Evolutionary conservation across 35 echinoderm and acorn worm genomes (phyloP).

Genomic region (Lytechinus pictus): DNA sequence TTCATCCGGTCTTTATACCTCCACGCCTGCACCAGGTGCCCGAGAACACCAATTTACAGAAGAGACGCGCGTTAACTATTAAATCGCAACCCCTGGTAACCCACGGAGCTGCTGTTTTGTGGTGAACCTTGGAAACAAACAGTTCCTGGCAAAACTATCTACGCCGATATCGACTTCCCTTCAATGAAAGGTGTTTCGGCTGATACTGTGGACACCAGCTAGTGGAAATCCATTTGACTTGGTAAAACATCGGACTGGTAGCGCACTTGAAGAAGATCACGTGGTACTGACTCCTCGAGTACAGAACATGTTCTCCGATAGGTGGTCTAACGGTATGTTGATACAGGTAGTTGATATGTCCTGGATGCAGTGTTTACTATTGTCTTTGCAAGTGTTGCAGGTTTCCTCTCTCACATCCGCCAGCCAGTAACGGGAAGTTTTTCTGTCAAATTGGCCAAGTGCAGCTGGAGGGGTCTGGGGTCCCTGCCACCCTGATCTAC

Average conservation of each 20-base stretch:
- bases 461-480: neutral
- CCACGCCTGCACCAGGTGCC: neutral
- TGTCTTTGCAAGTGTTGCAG: neutral
- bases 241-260: neutral
- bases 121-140: neutral
- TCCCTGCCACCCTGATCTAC: neutral
- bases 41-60: neutral
- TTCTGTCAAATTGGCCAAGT: neutral
- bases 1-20: neutral
- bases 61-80: neutral
- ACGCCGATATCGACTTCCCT: neutral
- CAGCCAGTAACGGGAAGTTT: neutral
- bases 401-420: neutral
- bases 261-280: neutral
- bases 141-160: conserved; percentile 1
- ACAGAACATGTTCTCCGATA: neutral
- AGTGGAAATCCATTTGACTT: neutral
- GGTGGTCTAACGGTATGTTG: neutral
- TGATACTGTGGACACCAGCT: neutral
- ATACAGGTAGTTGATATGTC: neutral
- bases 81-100: neutral
- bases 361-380: neutral
- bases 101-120: neutral
- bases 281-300: neutral
- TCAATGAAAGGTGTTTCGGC: neutral